A percentile compares a stretch with the other conserved stretches of the same genome.
These are phyloP conservation scores for Henricia sp. DNA, from an alignment of 53 echinoderm and acorn worm genomes.

Conservation along the genomic window DNA sequence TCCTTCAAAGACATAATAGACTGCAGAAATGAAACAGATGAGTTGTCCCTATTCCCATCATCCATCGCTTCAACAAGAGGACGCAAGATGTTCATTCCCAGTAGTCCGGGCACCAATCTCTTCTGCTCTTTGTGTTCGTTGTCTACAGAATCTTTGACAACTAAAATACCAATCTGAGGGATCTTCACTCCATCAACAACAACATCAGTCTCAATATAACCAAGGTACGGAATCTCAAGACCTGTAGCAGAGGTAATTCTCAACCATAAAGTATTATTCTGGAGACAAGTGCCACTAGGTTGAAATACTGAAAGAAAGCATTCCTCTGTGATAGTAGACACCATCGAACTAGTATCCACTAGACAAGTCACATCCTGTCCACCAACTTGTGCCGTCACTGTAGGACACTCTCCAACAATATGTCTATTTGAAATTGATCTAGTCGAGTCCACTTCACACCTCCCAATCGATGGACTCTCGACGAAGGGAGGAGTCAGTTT, in stretches of 20 bases:
- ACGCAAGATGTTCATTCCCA: slow-evolving; percentile 16
- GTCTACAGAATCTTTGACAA: slow-evolving; percentile 26
- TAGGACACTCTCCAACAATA: slow-evolving; percentile 13
- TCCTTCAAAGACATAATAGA: background rate
- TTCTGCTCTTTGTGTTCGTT: slow-evolving; percentile 5
- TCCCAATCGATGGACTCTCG: slow-evolving; percentile 2
- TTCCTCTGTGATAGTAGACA: slow-evolving; percentile 14
- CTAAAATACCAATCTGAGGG: slow-evolving; percentile 10
- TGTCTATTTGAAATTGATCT: background rate
- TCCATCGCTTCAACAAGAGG: background rate
- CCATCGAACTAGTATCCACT: slow-evolving; percentile 22
- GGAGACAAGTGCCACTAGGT: background rate
- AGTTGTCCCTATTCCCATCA: background rate
- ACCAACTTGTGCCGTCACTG: background rate
- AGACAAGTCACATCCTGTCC: background rate
- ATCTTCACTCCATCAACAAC: background rate
- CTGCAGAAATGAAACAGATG: background rate
- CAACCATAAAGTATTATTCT: background rate
- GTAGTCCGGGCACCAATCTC: background rate
- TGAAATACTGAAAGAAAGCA: background rate
- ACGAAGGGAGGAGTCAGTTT: background rate
- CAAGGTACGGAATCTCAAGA: slow-evolving; percentile 8
- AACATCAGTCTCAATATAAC: slow-evolving; percentile 12
- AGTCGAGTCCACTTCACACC: background rate
- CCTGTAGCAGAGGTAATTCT: slow-evolving; percentile 24